Percentiles rank a stretch among this genome's conserved stretches.
phyloP scores from a whole-genome alignment of 2,797 vertebrate species.

The Fistularia tabacaria region DNA sequence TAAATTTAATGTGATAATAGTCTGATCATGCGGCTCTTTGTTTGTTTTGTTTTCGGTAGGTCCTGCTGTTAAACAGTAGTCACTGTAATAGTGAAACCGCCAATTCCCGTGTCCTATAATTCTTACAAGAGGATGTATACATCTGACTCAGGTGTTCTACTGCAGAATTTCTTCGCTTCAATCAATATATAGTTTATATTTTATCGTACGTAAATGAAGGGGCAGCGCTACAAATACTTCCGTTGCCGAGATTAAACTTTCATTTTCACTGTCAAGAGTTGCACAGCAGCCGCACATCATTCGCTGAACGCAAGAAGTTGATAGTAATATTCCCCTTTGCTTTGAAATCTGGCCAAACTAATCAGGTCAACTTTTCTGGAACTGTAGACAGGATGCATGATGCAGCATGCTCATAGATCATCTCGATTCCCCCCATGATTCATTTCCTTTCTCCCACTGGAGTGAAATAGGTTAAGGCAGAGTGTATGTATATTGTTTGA shows the following conservation, averaged over 20 bases:
- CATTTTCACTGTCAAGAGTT: slow-evolving; percentile 4
- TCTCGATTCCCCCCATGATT: slow-evolving; percentile 3
- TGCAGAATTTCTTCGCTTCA: too few species aligned
- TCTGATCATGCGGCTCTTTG: not conserved
- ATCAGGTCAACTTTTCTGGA: slow-evolving; percentile 41
- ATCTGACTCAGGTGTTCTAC: slow-evolving; percentile 19
- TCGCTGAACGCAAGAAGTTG: slow-evolving; percentile 34
- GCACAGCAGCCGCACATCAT: slow-evolving; percentile 47
- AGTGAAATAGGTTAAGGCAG: slow-evolving; percentile 10
- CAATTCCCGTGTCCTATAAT: too few species aligned
- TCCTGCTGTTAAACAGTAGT: not conserved
- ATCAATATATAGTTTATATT: too few species aligned
- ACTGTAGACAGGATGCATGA: slow-evolving; percentile 62
- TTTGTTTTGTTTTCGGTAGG: rapidly evolving
- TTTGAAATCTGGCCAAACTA: slow-evolving; percentile 11
- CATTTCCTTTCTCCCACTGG: slow-evolving; percentile 57
- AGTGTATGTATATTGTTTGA: not conserved
- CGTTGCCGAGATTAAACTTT: not conserved
- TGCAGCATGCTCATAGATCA: slow-evolving; percentile 21
- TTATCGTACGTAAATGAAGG: not conserved
- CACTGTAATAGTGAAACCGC: too few species aligned
- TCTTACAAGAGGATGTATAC: slow-evolving; percentile 30
- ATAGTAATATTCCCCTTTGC: slow-evolving; percentile 36
- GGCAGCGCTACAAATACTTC: not conserved
- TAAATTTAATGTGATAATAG: not conserved